These are phyloP conservation scores for Tenebrio molitor DNA, from an alignment of 1,140 invertebrate species.

Conservation along the genomic window DNA sequence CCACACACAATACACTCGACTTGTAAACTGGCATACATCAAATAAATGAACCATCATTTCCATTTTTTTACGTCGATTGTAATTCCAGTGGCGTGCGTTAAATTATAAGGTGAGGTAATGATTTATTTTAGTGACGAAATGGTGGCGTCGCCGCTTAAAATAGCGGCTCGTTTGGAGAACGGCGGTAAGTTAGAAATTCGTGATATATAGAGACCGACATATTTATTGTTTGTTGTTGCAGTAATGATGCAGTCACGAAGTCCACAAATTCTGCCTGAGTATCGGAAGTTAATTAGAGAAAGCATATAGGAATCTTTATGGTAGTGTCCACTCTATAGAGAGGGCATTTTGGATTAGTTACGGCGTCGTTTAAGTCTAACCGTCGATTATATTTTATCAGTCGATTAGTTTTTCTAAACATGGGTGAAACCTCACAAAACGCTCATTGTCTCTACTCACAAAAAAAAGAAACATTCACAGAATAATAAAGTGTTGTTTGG, in stretches of 20 bases:
- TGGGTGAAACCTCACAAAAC: constrained; percentile 7
- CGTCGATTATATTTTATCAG: neutral
- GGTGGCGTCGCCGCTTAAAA: constrained; percentile 4
- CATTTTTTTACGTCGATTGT: no score
- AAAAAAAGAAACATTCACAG: constrained; percentile 12
- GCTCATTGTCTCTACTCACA: neutral
- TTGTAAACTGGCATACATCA: no score
- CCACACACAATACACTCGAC: no score
- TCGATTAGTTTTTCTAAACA: neutral
- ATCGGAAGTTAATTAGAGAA: constrained; percentile 34
- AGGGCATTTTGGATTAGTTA: constrained; percentile 9
- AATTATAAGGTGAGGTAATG: no score
- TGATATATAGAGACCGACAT: neutral
- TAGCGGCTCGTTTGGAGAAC: no score
- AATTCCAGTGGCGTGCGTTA: no score
- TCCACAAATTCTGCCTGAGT: constrained; percentile 21
- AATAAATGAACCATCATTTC: no score
- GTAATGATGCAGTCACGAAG: constrained; percentile 16
- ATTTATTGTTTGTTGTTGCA: constrained; percentile 7
- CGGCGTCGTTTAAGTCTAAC: no score
- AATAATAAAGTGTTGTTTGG: neutral
- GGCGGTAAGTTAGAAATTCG: no score
- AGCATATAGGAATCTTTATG: constrained; percentile 10
- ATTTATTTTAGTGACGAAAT: no score
- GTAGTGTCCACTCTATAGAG: constrained; percentile 16